These are phyloP conservation scores for Oreohelix idahoensis DNA, from an alignment of 1,140 invertebrate species.

Conservation along the genomic window DNA sequence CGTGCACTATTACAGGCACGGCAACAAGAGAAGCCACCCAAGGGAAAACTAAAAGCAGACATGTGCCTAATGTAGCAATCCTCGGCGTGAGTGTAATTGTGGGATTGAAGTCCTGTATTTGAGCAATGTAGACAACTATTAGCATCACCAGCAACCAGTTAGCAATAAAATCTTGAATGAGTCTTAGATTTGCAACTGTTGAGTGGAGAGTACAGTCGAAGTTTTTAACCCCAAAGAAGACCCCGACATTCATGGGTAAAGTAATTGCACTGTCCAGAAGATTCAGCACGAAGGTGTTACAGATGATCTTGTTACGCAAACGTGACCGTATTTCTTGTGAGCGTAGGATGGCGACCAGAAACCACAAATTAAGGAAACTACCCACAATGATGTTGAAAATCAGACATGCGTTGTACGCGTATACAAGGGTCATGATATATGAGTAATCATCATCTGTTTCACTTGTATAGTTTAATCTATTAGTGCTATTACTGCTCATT, in stretches of 20 bases:
- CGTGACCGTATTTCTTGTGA: not conserved
- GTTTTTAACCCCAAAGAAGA: too few species aligned
- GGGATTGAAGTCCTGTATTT: slow-evolving; percentile 1
- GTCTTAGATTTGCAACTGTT: not conserved
- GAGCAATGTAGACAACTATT: not conserved
- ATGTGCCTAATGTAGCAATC: not conserved
- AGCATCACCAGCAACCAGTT: slow-evolving; percentile 7
- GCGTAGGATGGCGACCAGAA: not conserved
- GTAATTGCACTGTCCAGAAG: not conserved
- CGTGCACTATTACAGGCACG: not conserved
- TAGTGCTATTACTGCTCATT: too few species aligned
- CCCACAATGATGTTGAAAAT: not conserved
- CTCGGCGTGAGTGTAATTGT: not conserved
- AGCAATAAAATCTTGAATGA: slow-evolving; percentile 4
- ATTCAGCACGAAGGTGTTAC: not conserved
- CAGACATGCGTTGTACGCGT: not conserved
- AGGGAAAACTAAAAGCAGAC: not conserved
- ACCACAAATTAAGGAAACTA: not conserved
- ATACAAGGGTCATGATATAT: not conserved
- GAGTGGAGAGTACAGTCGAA: not conserved
- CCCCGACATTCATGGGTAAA: not conserved
- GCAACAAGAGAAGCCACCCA: not conserved
- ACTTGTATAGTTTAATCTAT: too few species aligned
- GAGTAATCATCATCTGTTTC: too few species aligned
- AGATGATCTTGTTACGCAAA: slow-evolving; percentile 7